Conservation (phyloP, 2,888 invertebrate species). For the Mellilla xanthometata region DNA sequence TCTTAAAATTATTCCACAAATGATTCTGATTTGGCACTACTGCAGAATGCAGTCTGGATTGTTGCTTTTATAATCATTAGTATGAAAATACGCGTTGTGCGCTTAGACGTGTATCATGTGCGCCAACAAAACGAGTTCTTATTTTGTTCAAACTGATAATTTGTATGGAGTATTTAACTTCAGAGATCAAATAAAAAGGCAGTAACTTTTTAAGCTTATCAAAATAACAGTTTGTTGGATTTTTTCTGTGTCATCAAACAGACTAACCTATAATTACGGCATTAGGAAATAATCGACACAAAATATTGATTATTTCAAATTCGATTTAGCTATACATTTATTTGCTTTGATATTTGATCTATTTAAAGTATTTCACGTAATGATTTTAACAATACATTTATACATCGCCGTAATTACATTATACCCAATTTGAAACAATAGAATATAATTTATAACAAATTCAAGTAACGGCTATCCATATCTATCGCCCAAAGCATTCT, state of each 20-base stretch:
- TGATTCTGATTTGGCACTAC: constrained; percentile 36
- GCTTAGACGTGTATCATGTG: neutral
- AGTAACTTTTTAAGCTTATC: no score
- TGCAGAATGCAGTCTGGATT: constrained; percentile 21
- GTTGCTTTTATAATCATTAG: neutral
- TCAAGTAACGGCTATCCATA: neutral
- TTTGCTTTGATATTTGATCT: no score
- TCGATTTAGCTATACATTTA: no score
- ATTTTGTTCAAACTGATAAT: neutral
- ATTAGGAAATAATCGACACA: no score
- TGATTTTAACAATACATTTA: neutral
- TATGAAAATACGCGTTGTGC: constrained; percentile 9
- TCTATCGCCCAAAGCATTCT: constrained; percentile 42
- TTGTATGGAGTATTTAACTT: no score
- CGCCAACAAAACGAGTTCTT: neutral
- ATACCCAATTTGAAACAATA: neutral
- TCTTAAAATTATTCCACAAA: constrained; percentile 25
- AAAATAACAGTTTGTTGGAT: no score
- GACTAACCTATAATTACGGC: no score
- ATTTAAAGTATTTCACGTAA: no score
- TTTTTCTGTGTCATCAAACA: no score
- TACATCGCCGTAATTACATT: neutral
- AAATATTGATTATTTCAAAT: no score
- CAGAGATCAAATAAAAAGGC: no score
- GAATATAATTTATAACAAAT: neutral